Evolutionary conservation across 2,888 invertebrate species (phyloP), one percentile per base, ranked within the genome.

Genomic region (Chesias legatella): DNA sequence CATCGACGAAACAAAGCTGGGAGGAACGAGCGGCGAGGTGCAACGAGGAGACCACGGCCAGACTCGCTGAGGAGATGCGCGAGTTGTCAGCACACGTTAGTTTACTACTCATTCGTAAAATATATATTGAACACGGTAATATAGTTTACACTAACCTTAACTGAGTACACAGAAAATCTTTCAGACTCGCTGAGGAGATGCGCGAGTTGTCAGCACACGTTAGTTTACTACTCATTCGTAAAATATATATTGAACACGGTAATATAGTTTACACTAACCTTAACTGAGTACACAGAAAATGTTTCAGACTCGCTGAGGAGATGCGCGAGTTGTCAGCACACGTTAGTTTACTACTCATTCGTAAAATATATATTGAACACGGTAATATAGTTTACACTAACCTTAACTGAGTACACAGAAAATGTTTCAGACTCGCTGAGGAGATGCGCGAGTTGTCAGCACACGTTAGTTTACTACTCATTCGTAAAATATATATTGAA

Each of bases 11-110:
- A 75, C 95, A 96, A 77, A 91, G 92, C 48, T 99, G 98, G 94
- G 99, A 99, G 84, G 97, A 98, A 74, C 91, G 94, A 37, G 99
- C 99, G 0, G 92, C 92, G 20, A 92, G 93, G 63, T 92, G 96
- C 75, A 98, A 98, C 68, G 96, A 96, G 75, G 97, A 97, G 72
- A 93, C 92, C 6, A 90, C 93, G 11, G 93, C 93, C 1, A 89
- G 91, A 27, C 77, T 90, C 26, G 89, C 90, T 0, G 88, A 91
- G 49, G 91, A 90, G 53, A 66, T 81, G 79, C 48, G 76, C 22
- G 88, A 88, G 46, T 57, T 88, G 10, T 73, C 62, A 48, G 89
- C 77, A 26, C 83, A 84, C 51, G 83, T 81, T 50, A 67, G 88
- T 83, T 44, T n/a, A 10, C 10, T 28, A 17, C n/a, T 7, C 0